Evolutionary conservation across 2,797 vertebrate genomes (phyloP).

Genomic region (Nannoperca australis): DNA sequence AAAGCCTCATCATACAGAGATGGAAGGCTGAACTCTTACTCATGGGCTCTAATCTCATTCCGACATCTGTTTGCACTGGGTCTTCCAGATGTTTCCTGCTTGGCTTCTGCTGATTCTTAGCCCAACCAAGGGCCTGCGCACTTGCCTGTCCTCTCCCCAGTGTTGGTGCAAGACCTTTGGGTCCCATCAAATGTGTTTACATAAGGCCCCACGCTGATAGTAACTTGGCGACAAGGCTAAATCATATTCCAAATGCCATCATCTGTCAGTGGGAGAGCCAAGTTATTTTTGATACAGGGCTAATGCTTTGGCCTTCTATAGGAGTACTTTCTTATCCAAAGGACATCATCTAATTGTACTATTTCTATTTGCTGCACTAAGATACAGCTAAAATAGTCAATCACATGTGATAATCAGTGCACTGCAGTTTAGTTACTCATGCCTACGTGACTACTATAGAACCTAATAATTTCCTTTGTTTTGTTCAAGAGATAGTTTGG

Average conservation of each 20-base stretch:
- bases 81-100: constrained; percentile 91
- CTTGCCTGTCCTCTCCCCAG: constrained; percentile 72
- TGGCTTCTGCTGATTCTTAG: constrained; percentile 79
- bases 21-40: constrained; percentile 74
- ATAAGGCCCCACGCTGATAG: constrained; percentile 75
- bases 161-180: constrained; percentile 70
- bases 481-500: constrained; percentile 58
- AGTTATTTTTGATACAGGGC: constrained; percentile 75
- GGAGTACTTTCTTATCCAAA: constrained; percentile 53
- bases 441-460: constrained; percentile 74
- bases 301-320: constrained; percentile 64
- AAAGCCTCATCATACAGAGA: constrained; percentile 73
- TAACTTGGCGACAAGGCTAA: constrained; percentile 82
- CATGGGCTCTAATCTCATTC: constrained; percentile 82
- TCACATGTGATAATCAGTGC: constrained; percentile 54
- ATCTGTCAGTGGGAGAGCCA: constrained; percentile 72
- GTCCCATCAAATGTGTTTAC: constrained; percentile 83
- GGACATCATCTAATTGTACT: constrained; percentile 54
- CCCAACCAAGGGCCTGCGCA: constrained; percentile 68
- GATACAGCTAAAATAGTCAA: neutral
- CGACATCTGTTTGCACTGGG: constrained; percentile 86
- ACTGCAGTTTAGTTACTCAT: constrained; percentile 24
- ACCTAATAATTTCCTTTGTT: constrained; percentile 61
- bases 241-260: constrained; percentile 83
- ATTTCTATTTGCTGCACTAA: constrained; percentile 15